Evolutionary conservation across 2,888 invertebrate genomes (phyloP), one percentile per base, ranked within the genome.

Genomic region (Thyatira batis): DNA sequence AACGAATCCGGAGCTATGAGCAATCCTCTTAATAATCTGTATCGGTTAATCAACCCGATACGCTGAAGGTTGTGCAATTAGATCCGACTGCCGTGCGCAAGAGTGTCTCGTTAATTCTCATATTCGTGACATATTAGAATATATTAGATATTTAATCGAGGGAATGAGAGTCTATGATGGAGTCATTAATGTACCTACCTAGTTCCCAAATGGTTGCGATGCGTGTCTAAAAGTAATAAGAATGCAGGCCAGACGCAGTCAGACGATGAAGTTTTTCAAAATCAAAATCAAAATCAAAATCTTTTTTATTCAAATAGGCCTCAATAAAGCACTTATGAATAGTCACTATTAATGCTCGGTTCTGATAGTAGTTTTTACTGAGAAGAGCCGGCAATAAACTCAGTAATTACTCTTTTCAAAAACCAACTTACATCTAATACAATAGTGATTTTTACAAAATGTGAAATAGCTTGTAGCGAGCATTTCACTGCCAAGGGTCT

Each of bases 21-120:
- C 87, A 84, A 88, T 82, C 77, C 82, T 67, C 83, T 81, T 87
- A 85, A 89, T 87, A 87, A 85, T 80, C 78, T 83, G 81, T 81
- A 85, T 84, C 86, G 89, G 88, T 87, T 89, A 87, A 90, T 90
- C 87, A 89, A 89, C 88, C 83, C 86, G 71, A 84, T 82, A 70
- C 76, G 58, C 58, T 55, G 73, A 82, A 83, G 82, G 82, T 82
- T 86, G 80, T 60, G 75, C 73, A 82, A 82, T 81, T 75, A 76
- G 67, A 78, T 61, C 57, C 64, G 64, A 67, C 58, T 61, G 65
- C 54, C 60, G 59, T 62, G 62, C 54, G 55, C 58, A 61, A 60
- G 39, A 55, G 49, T 58, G 57, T 62, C 62, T 58, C 69, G 60
- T 67, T 58, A 64, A 65, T 65, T 72, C 62, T 61, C 51, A 57